These are phyloP conservation scores for Periplaneta americana DNA, from an alignment of 1,140 invertebrate genomes.

Conservation along the genomic window DNA sequence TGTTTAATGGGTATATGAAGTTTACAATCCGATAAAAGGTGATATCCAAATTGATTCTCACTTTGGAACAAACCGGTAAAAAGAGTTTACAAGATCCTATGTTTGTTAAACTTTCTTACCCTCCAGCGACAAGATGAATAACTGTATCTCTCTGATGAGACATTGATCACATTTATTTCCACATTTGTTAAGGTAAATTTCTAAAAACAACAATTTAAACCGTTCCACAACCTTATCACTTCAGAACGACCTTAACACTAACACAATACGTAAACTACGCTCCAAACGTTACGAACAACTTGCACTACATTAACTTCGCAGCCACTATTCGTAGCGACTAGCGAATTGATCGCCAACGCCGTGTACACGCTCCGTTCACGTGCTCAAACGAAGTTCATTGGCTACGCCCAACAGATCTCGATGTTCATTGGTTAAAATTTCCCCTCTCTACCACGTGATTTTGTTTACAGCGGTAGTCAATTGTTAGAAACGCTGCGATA, in stretches of 20 bases:
- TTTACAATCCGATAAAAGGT: too few relatives aligned
- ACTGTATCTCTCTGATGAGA: slow-evolving; percentile 58
- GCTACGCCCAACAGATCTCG: not conserved
- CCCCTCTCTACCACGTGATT: slow-evolving; percentile 5
- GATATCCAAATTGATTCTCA: too few relatives aligned
- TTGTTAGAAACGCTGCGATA: not conserved
- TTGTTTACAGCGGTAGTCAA: slow-evolving; percentile 13
- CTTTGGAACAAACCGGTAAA: too few relatives aligned
- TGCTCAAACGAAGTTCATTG: slow-evolving; percentile 5
- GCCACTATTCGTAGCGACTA: not conserved
- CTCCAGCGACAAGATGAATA: slow-evolving; percentile 81
- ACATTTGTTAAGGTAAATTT: not conserved
- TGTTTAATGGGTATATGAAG: too few relatives aligned
- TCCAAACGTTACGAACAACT: not conserved
- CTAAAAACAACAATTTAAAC: too few relatives aligned
- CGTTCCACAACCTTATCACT: not conserved
- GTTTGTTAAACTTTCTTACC: slow-evolving; percentile 54
- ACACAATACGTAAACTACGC: not conserved
- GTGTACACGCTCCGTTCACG: slow-evolving; percentile 8
- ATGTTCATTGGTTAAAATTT: slow-evolving; percentile 10
- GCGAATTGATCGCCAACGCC: not conserved
- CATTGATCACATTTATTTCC: not conserved
- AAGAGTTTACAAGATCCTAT: too few relatives aligned
- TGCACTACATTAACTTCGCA: not conserved
- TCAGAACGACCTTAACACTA: not conserved